Conservation (phyloP, 2,888 invertebrate species). For the Volucella zonaria region DNA sequence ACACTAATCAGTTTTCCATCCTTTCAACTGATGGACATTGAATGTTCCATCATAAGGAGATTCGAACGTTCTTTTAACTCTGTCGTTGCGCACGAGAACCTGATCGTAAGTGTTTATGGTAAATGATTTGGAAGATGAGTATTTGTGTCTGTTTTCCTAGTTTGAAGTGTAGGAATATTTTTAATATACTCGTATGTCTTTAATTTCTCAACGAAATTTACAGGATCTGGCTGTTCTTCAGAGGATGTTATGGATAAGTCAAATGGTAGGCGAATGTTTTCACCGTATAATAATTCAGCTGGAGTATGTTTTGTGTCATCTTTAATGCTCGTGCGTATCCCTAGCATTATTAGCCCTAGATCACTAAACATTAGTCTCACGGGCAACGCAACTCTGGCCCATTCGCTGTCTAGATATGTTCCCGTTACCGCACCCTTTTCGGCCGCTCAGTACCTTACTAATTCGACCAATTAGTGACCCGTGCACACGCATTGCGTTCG, state of each 20-base stretch:
- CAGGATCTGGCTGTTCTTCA: neutral
- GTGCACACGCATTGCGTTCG: no score
- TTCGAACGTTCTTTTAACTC: neutral
- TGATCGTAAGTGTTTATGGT: conserved; percentile 15
- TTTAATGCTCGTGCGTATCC: no score
- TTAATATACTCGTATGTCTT: neutral
- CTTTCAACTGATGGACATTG: neutral
- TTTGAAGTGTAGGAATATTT: neutral
- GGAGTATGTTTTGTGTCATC: neutral
- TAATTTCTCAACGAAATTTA: neutral
- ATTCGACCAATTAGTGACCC: no score
- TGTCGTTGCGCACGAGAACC: neutral
- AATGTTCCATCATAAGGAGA: neutral
- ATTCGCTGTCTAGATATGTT: no score
- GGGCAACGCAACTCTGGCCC: no score
- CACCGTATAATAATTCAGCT: no score
- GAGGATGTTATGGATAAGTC: neutral
- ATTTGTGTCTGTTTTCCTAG: neutral
- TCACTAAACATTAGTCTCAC: no score
- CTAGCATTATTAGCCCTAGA: no score
- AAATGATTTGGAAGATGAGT: neutral
- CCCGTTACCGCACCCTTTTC: no score
- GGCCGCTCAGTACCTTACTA: no score
- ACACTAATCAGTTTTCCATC: neutral
- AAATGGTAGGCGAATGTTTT: no score